These are phyloP conservation scores for Pseudococcus longispinus DNA, from an alignment of 2,888 invertebrate genomes.

Conservation along the genomic window DNA sequence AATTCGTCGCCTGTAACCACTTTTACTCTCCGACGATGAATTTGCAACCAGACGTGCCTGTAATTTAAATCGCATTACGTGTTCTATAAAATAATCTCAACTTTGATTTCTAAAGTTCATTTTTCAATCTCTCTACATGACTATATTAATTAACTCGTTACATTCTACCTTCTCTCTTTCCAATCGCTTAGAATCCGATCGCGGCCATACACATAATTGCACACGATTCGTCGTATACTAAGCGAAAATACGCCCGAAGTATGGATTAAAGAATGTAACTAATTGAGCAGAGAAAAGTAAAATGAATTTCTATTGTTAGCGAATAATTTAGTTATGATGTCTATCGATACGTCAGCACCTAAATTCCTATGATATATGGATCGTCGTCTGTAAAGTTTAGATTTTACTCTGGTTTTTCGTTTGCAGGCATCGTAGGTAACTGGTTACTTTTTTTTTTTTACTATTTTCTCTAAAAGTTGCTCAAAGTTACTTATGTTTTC, in stretches of 20 bases:
- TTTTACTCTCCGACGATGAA: neutral
- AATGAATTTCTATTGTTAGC: slow-evolving; percentile 34
- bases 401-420: too few species aligned
- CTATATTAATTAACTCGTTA: slow-evolving; percentile 44
- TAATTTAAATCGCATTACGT: slow-evolving; percentile 35
- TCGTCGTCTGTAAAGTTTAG: too few species aligned
- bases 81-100: neutral
- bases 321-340: neutral
- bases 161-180: slow-evolving; percentile 39
- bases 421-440: too few species aligned
- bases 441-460: too few species aligned
- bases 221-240: slow-evolving; percentile 19
- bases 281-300: slow-evolving; percentile 25
- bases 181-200: slow-evolving; percentile 38
- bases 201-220: slow-evolving; percentile 32
- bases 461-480: too few species aligned
- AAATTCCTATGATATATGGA: neutral
- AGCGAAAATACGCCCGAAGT: slow-evolving; percentile 39
- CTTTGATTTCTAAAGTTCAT: slow-evolving; percentile 46
- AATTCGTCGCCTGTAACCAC: neutral
- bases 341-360: neutral
- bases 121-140: slow-evolving; percentile 45
- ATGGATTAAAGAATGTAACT: slow-evolving; percentile 46
- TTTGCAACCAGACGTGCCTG: neutral
- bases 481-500: too few species aligned